Conservation (phyloP, 2,888 invertebrate genomes). For the Drosophila pegasa region DNA sequence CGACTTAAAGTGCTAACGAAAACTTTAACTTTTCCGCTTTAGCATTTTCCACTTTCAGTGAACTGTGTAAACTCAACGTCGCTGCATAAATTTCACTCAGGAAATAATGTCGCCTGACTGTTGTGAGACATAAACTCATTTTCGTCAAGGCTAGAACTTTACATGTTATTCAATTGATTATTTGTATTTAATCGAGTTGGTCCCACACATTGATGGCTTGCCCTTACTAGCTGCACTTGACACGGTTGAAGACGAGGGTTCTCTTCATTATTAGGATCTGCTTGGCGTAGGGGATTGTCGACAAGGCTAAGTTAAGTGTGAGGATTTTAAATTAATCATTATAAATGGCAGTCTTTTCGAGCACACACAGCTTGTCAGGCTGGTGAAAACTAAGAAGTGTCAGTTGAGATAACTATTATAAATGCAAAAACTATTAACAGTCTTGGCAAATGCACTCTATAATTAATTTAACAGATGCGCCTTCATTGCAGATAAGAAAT, state of each 20-base stretch:
- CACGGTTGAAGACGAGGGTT: slow-evolving; percentile 36
- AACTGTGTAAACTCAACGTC: slow-evolving; percentile 44
- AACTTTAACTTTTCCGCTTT: slow-evolving; percentile 23
- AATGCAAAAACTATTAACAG: background rate
- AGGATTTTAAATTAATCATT: slow-evolving; percentile 53
- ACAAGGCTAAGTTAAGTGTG: slow-evolving; percentile 12
- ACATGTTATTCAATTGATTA: slow-evolving; percentile 25
- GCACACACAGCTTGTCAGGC: too few species aligned
- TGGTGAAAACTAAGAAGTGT: background rate
- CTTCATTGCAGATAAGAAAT: background rate
- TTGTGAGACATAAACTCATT: slow-evolving; percentile 23
- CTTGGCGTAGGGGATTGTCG: slow-evolving; percentile 3
- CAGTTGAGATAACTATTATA: background rate
- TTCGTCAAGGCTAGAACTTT: slow-evolving; percentile 23
- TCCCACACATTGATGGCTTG: background rate
- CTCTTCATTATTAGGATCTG: slow-evolving; percentile 18
- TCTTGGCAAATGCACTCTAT: background rate
- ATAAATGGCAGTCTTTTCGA: background rate
- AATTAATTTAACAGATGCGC: background rate
- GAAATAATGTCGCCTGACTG: background rate
- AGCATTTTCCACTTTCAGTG: slow-evolving; percentile 16
- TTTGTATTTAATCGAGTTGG: slow-evolving; percentile 4
- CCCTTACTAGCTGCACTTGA: slow-evolving; percentile 37
- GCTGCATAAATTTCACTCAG: slow-evolving; percentile 55
- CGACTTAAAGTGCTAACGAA: slow-evolving; percentile 48